Evolutionary conservation across 2,888 invertebrate genomes (phyloP), one percentile per base, ranked within the genome.

Genomic region (Allacma fusca): DNA sequence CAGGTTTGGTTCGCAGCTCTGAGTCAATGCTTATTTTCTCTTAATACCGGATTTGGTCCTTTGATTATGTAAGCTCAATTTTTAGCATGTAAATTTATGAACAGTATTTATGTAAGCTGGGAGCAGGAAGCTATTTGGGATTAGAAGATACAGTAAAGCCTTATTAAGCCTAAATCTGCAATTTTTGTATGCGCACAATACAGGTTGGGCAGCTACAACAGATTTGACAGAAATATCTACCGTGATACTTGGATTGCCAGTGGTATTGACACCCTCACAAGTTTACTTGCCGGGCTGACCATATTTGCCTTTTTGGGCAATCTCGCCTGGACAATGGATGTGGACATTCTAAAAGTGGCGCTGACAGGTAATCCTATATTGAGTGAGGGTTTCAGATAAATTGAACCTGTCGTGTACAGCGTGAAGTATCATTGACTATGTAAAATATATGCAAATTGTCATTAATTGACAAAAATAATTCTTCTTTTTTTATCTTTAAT

Each of bases 181-280:
- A 34, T 34, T 34, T 34, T 34, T 34, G 34, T 50, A 19, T 50
- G 50, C 62, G n/a, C n/a, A n/a, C n/a, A n/a, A n/a, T n/a, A n/a
- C n/a, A 62, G 62, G 62, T 62, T 62, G 26, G 62, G 62, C 23
- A 62, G 62, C 62, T 24, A 23, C 62, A 62, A 62, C n/a, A 2
- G 62, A 16, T 62, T 62, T 26, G 62, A 62, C 62, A 12, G 16
- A 4, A 62, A 62, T 16, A 62, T 62, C 24, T 62, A 62, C 62
- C 2, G 24, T 7, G 62, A 62, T 26, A 24, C 62, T 7, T 62
- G 62, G 62, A 62, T 62, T 9, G 62, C 23, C 7, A 62, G 62
- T 26, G 26, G 2, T 4, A 12, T 62, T 12, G 62, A 62, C 24
- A 2, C 16, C 24, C 1, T 62, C 4, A 62, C 24, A 1, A 62